These are phyloP conservation scores for Catharus ustulatus DNA, from an alignment of 2,797 vertebrate genomes.

Conservation along the genomic window DNA sequence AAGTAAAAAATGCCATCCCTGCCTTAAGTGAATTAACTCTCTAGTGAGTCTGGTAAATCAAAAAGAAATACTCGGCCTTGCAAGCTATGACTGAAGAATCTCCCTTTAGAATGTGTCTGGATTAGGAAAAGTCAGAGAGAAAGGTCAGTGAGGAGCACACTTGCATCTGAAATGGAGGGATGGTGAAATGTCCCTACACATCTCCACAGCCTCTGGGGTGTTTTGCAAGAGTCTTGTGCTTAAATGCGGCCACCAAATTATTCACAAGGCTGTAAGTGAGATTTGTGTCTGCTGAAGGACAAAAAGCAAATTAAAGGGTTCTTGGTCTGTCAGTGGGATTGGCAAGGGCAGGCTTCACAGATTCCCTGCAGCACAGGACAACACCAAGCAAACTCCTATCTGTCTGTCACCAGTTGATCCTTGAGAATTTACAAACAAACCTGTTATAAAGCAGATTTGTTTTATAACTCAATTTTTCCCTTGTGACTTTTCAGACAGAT, in stretches of 20 bases:
- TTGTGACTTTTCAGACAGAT: not conserved
- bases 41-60: not conserved
- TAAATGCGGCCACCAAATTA: not conserved
- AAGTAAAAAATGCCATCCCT: not conserved
- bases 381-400: not conserved
- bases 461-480: not conserved
- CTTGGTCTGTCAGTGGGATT: not conserved
- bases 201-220: not conserved
- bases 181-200: not conserved
- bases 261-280: not conserved
- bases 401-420: not conserved
- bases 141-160: not conserved
- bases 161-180: not conserved
- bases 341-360: not conserved
- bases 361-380: not conserved
- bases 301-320: not conserved
- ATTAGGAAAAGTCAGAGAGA: not conserved
- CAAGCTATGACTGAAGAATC: not conserved
- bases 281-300: not conserved
- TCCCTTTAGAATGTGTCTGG: not conserved
- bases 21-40: not conserved
- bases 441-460: not conserved
- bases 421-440: not conserved
- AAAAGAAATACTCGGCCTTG: not conserved
- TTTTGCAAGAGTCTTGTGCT: not conserved